A percentile compares a stretch with the other conserved stretches of the same genome.
phyloP scores from a whole-genome alignment of 2,113 vertebrate genomes.

The Maccullochella peelii region DNA sequence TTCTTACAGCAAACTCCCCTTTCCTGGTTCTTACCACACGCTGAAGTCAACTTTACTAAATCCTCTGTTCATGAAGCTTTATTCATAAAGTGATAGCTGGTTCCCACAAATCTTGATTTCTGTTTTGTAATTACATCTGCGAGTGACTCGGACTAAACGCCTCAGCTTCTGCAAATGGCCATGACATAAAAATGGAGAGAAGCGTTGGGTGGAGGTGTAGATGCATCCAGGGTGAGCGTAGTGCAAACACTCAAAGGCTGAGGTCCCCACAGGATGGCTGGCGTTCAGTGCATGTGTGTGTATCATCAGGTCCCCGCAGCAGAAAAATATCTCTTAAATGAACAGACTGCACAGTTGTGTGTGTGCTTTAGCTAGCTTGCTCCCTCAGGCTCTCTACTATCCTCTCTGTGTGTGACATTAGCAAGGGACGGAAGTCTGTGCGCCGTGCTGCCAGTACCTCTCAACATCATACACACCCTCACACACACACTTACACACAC shows the following conservation, averaged over 20 bases:
- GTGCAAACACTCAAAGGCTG: constrained; percentile 15
- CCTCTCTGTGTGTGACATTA: constrained; percentile 73
- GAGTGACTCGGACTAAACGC: constrained; percentile 18
- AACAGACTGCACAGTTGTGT: background rate
- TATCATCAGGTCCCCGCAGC: constrained; percentile 10
- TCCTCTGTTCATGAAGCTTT: background rate
- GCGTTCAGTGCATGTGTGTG: background rate
- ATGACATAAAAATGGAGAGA: constrained; percentile 33
- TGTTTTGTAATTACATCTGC: constrained; percentile 21
- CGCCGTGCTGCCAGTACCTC: constrained; percentile 65
- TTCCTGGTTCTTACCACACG: background rate
- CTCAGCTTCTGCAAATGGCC: constrained; percentile 12
- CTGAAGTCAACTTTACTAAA: constrained; percentile 13
- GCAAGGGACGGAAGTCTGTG: constrained; percentile 60
- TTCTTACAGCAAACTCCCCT: background rate
- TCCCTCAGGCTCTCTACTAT: constrained; percentile 58
- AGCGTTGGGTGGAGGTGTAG: constrained; percentile 30
- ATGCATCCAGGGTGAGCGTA: constrained; percentile 9
- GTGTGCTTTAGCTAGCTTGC: constrained; percentile 2
- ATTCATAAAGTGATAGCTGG: constrained; percentile 6
- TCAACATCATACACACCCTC: constrained; percentile 59
- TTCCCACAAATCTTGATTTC: constrained; percentile 22
- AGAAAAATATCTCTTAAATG: constrained; percentile 31
- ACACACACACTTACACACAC: constrained; percentile 22
- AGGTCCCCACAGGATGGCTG: background rate